Evolutionary conservation across 2,113 vertebrate species (phyloP).

Genomic region (Cyanistes caeruleus): DNA sequence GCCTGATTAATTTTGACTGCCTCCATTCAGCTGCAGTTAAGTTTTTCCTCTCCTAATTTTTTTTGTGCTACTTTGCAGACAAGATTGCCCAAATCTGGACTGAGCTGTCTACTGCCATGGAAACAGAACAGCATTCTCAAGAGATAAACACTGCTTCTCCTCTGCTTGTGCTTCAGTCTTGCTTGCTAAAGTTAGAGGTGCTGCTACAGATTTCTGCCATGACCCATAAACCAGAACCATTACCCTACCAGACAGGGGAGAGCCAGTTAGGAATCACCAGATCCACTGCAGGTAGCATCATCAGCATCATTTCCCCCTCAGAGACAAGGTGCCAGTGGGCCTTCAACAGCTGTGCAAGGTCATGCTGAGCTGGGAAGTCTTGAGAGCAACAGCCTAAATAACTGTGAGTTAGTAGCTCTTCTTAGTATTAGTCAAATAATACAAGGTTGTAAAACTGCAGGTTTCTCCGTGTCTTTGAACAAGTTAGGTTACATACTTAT

Average conservation of each 20-base stretch:
- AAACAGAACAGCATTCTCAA: constrained; percentile 64
- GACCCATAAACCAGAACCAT: neutral
- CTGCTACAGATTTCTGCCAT: neutral
- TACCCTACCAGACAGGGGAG: neutral
- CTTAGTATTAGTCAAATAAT: neutral
- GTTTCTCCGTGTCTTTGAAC: neutral
- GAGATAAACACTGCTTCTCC: constrained; percentile 51
- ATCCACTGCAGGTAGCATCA: neutral
- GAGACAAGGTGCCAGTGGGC: neutral
- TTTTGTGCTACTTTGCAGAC: constrained; percentile 53
- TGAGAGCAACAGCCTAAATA: neutral
- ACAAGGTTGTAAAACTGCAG: neutral
- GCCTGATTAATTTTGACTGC: constrained; percentile 49
- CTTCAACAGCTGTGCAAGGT: neutral
- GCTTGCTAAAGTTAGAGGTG: neutral
- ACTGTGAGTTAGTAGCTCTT: neutral
- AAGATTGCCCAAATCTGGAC: constrained; percentile 61
- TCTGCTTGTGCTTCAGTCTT: neutral
- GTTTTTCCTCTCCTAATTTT: constrained; percentile 25
- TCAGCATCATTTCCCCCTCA: neutral
- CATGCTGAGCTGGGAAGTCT: neutral
- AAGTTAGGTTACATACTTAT: neutral
- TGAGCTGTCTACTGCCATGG: constrained; percentile 74
- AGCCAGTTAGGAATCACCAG: neutral
- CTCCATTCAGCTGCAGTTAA: constrained; percentile 46